Conservation (phyloP, 2,888 invertebrate species). For the Halocaridina rubra region DNA sequence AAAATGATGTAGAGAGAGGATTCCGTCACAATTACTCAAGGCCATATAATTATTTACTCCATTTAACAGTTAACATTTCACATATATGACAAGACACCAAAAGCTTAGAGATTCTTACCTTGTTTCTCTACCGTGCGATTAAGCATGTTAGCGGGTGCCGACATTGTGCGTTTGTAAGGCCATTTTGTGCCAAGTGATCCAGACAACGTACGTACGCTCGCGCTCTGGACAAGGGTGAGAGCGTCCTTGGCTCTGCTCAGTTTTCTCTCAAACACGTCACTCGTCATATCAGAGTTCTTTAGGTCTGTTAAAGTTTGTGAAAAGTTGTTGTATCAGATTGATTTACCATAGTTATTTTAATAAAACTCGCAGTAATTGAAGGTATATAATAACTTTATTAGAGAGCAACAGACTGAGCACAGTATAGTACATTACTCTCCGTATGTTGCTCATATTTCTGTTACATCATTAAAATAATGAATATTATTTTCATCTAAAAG, state of each 20-base stretch:
- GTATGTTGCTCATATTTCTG: no score
- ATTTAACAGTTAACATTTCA: neutral
- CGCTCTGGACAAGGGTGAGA: slow-evolving; percentile 74
- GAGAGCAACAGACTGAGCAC: no score
- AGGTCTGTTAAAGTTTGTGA: slow-evolving; percentile 80
- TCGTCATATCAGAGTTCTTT: slow-evolving; percentile 86
- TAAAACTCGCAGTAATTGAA: no score
- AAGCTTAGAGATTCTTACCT: slow-evolving; percentile 77
- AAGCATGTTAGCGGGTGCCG: slow-evolving; percentile 86
- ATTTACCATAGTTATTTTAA: no score
- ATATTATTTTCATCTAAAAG: no score
- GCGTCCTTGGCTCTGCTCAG: slow-evolving; percentile 90
- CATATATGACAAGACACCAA: neutral
- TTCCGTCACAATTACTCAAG: neutral
- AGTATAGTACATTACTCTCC: no score
- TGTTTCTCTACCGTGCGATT: slow-evolving; percentile 74
- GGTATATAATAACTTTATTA: no score
- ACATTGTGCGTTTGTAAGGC: slow-evolving; percentile 94
- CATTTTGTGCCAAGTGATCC: slow-evolving; percentile 74
- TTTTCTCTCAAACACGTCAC: slow-evolving; percentile 87
- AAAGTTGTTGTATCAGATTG: no score
- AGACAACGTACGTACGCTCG: slow-evolving; percentile 72
- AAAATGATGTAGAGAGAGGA: neutral
- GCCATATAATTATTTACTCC: neutral
- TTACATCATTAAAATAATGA: no score